Evolutionary conservation across 2,797 vertebrate genomes (phyloP).

Genomic region (Cyclura pinguis): DNA sequence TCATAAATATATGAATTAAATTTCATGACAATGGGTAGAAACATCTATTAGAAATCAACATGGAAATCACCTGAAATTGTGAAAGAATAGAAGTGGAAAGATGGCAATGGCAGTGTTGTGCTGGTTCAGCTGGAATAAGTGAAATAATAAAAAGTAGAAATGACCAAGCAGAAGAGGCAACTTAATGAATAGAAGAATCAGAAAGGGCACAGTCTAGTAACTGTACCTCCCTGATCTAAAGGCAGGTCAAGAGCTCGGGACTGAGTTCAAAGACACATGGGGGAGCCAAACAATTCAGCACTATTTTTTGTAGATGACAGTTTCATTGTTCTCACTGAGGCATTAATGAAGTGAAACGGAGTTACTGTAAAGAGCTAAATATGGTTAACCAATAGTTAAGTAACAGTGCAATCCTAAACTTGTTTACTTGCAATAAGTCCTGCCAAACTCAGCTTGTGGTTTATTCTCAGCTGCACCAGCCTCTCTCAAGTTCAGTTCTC

Average conservation of each 20-base stretch:
- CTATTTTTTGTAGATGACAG: neutral
- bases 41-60: no score
- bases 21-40: neutral
- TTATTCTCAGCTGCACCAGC: neutral
- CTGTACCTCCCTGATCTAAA: no score
- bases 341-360: neutral
- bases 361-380: neutral
- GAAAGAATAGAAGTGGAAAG: neutral
- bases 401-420: neutral
- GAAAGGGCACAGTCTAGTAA: no score
- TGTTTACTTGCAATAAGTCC: neutral
- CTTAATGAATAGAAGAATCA: no score
- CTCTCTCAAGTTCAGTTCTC: neutral
- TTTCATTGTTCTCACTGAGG: neutral
- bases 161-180: no score
- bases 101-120: neutral
- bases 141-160: no score
- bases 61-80: no score
- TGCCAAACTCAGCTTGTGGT: neutral
- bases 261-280: no score
- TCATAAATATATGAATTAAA: neutral
- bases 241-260: no score
- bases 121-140: no score
- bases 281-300: neutral
- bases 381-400: neutral